Percentiles rank a stretch among this genome's conserved stretches.
Conservation (phyloP, 1,140 invertebrate genomes). For the Megalonaias nervosa region DNA sequence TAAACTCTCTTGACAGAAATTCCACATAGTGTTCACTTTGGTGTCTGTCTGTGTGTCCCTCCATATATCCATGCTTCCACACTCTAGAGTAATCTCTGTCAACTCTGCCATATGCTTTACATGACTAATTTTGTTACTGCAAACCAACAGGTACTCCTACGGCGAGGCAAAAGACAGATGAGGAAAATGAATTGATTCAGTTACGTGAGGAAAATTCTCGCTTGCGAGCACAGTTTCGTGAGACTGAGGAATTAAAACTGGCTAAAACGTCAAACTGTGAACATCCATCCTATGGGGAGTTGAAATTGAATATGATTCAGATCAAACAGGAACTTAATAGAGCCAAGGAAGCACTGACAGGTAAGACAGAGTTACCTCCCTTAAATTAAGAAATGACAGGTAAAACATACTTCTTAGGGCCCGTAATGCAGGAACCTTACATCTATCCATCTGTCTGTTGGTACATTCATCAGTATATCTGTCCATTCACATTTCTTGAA, state of each 20-base stretch:
- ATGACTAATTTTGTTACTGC: background rate
- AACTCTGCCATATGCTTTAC: background rate
- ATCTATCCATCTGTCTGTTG: too few relatives aligned
- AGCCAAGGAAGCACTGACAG: constrained; percentile 76
- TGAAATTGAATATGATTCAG: constrained; percentile 65
- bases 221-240: constrained; percentile 78
- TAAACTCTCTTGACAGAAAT: constrained; percentile 1
- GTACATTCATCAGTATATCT: too few relatives aligned
- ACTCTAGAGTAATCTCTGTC: background rate
- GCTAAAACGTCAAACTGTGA: constrained; percentile 42
- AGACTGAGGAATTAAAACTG: constrained; percentile 76
- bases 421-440: too few relatives aligned
- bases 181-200: constrained; percentile 52
- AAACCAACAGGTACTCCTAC: background rate
- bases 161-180: constrained; percentile 36
- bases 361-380: constrained; percentile 59
- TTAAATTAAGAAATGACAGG: too few relatives aligned
- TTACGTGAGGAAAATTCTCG: constrained; percentile 60
- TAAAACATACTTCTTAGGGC: too few relatives aligned
- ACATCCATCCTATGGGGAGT: constrained; percentile 52
- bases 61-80: background rate
- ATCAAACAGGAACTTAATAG: constrained; percentile 61
- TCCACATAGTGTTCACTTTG: too few relatives aligned
- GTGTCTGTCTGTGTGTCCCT: background rate
- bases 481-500: too few relatives aligned